phyloP scores from a whole-genome alignment of 1,140 invertebrate species.

The Drosophila biarmipes region DNA sequence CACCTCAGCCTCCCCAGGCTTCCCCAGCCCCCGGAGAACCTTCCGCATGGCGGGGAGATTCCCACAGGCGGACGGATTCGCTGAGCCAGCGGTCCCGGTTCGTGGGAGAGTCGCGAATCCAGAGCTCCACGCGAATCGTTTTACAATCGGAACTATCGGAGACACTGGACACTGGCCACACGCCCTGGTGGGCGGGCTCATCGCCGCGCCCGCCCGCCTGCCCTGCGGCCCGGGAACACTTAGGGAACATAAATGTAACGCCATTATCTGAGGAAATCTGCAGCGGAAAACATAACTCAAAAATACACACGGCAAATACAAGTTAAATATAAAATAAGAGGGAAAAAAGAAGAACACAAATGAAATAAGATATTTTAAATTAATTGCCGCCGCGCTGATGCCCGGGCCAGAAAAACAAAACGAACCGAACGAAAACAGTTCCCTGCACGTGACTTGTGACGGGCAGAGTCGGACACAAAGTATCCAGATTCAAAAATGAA shows the following conservation, averaged over 20 bases:
- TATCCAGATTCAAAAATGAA: conserved; percentile 22
- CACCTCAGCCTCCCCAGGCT: not conserved
- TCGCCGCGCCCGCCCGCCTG: not conserved
- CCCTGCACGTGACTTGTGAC: conserved; percentile 62
- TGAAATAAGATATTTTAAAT: conserved; percentile 82
- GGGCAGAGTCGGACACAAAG: conserved; percentile 14
- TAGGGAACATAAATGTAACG: conserved; percentile 75
- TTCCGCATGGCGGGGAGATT: conserved; percentile 1
- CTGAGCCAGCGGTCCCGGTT: conserved; percentile 50
- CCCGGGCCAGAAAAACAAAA: conserved; percentile 28
- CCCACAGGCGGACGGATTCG: conserved; percentile 25
- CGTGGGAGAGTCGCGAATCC: conserved; percentile 51
- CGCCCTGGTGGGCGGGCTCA: conserved; percentile 26
- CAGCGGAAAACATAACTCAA: conserved; percentile 82
- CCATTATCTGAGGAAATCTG: conserved; percentile 75
- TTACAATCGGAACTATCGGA: conserved; percentile 42
- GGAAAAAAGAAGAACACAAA: conserved; percentile 59
- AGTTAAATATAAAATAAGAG: conserved; percentile 57
- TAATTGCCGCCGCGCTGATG: conserved; percentile 57
- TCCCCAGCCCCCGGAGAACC: conserved; percentile 26
- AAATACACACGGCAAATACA: conserved; percentile 60
- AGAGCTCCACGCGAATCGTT: conserved; percentile 31
- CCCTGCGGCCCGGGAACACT: conserved; percentile 39
- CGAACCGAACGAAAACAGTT: conserved; percentile 42
- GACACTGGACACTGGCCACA: conserved; percentile 1